Base-by-base conservation (phyloP, 2,888 invertebrate species). In the Hermaeophaga mercurialis region DNA sequence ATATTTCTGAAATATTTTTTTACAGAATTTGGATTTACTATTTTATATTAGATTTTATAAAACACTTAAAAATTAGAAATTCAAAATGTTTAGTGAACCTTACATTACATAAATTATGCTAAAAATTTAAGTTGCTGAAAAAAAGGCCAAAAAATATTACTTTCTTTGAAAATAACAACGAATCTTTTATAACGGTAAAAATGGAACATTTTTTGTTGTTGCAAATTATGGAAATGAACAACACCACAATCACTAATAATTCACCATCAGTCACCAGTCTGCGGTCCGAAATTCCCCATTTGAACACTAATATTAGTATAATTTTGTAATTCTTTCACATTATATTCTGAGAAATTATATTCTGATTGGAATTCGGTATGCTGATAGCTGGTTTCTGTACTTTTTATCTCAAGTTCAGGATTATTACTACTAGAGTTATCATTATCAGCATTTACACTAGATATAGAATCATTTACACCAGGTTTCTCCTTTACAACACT, bases 251-350 rank as follows among this genome's bases (percentile, higher is more conserved):
- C 17, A 36, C 36, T 17, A 15, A 8, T 15, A 36, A 17, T 45
- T 31, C 28, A 45, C 33, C 28, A 47, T 47, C 47, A 47, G 31
- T 47, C 47, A 52, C 43, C 22, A 52, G 33, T 43, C 24, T 52
- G 43, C 6, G 52, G 34, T 15, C 34, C 43, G 34, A 33, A 24
- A 33, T 52, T 52, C 14, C 43, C 43, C 33, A 34, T 34, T 33
- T 44, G 33, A 15, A 22, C 52, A 41, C 17, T 39, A 5, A 19
- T 28, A 12, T 15, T 31, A 31, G 26, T 49, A 14, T 39, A 39
- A 19, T 22, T 22, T 22, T 18, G 39, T n/a, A 18, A 38, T 38
- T 38, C 38, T 38, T 38, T 14, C 8, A 17, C 5, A 7, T 41
- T 6, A 7, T 26, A 11, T 14, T 28, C 41, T 26, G 17, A 12